A percentile compares a stretch with the other conserved stretches of the same genome.
phyloP scores from a whole-genome alignment of 2,113 vertebrate genomes.

The Dicerorhinus sumatrensis region DNA sequence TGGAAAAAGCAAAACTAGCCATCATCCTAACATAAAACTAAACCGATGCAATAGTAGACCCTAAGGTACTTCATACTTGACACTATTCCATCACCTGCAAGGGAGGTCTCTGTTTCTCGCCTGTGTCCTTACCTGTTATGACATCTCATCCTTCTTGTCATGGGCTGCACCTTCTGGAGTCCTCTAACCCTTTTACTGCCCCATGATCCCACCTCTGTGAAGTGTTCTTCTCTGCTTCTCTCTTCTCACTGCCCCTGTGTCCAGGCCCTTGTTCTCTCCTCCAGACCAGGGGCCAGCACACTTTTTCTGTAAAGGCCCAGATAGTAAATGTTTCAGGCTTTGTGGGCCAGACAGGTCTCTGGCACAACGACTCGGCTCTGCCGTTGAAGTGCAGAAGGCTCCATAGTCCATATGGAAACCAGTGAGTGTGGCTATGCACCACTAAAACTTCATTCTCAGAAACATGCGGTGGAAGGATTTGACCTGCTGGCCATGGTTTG shows the following conservation, averaged over 20 bases:
- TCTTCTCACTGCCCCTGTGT: rapidly evolving
- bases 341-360: rapidly evolving
- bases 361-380: rapidly evolving
- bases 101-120: rapidly evolving
- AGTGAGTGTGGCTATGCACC: rapidly evolving
- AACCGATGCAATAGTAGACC: rapidly evolving
- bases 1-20: rapidly evolving
- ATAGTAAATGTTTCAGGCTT: neutral
- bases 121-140: neutral
- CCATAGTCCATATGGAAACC: rapidly evolving
- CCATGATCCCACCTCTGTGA: rapidly evolving
- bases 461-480: rapidly evolving
- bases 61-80: rapidly evolving
- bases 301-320: neutral
- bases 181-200: rapidly evolving
- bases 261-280: neutral
- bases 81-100: rapidly evolving
- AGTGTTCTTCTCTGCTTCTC: too few species aligned
- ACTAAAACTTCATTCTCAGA: rapidly evolving
- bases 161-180: rapidly evolving
- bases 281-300: rapidly evolving
- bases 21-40: rapidly evolving
- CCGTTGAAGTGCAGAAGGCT: rapidly evolving
- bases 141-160: rapidly evolving
- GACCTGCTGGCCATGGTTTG: rapidly evolving